phyloP scores from a whole-genome alignment of 23 tunicate genomes.

The Ascidia mentula region DNA sequence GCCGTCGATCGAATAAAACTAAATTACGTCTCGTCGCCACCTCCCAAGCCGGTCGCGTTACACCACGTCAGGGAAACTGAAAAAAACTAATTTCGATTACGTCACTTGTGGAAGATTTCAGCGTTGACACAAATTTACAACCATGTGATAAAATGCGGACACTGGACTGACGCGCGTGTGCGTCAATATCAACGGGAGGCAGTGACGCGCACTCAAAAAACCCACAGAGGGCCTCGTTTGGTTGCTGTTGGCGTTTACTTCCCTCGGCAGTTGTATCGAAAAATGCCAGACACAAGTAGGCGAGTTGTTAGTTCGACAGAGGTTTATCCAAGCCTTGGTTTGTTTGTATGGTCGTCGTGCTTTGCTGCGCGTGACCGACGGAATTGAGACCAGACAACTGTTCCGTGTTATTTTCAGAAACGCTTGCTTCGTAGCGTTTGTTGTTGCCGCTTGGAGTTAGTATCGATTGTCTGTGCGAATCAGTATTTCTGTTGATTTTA shows the following conservation, averaged over 20 bases:
- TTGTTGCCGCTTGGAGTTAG: too few species aligned
- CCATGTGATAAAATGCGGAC: too few species aligned
- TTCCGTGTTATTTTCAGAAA: not conserved
- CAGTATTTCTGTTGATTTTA: not conserved
- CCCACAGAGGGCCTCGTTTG: not conserved
- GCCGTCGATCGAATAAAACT: not conserved
- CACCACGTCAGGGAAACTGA: too few species aligned
- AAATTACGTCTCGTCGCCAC: not conserved
- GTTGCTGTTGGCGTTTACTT: not conserved
- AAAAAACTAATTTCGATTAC: too few species aligned
- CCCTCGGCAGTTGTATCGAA: not conserved
- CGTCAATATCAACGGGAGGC: constrained; percentile 5
- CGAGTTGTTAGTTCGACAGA: not conserved
- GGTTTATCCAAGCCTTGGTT: not conserved
- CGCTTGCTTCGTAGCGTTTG: not conserved
- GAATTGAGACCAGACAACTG: not conserved
- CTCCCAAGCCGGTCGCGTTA: not conserved
- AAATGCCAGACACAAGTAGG: too few species aligned
- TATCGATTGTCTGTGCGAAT: not conserved
- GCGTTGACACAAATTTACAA: too few species aligned
- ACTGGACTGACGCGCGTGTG: not conserved
- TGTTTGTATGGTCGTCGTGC: not conserved
- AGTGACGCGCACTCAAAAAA: not conserved
- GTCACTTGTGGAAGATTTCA: too few species aligned
- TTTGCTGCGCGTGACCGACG: not conserved